phyloP scores from a whole-genome alignment of 2,888 invertebrate genomes.

The Parthenolecanium corni region DNA sequence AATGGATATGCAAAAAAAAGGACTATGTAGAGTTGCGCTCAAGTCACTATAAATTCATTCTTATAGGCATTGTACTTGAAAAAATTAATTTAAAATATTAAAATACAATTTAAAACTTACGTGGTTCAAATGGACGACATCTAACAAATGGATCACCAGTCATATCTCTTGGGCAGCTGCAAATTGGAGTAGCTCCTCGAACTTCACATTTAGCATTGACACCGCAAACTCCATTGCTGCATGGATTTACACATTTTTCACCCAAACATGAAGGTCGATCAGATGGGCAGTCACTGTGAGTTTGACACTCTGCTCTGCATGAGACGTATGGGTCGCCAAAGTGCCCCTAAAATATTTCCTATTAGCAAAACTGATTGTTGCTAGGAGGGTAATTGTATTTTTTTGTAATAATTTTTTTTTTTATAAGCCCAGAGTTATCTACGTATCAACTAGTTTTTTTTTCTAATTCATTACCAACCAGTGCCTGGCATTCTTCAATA shows the following conservation, averaged over 20 bases:
- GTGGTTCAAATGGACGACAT: slow-evolving; percentile 68
- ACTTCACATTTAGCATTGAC: slow-evolving; percentile 67
- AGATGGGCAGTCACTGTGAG: slow-evolving; percentile 65
- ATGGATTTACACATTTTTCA: slow-evolving; percentile 72
- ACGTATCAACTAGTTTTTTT: no score
- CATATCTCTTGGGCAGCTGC: slow-evolving; percentile 75
- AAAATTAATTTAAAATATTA: no score
- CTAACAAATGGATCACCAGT: slow-evolving; percentile 74
- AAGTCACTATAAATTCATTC: no score
- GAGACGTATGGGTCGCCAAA: slow-evolving; percentile 63
- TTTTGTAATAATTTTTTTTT: neutral
- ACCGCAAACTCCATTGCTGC: slow-evolving; percentile 63
- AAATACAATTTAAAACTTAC: no score
- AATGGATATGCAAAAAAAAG: no score
- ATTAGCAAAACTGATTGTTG: slow-evolving; percentile 15
- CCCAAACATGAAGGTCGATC: slow-evolving; percentile 67
- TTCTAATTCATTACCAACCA: no score
- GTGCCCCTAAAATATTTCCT: slow-evolving; percentile 48
- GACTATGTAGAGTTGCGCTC: no score
- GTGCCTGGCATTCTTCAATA: no score
- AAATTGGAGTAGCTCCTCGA: slow-evolving; percentile 60
- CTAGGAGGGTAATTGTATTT: no score
- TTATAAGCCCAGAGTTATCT: neutral
- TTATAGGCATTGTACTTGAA: no score
- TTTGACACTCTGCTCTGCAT: slow-evolving; percentile 69